These are phyloP conservation scores for Rotaria macrura DNA, from an alignment of 2,888 invertebrate species.

Conservation along the genomic window DNA sequence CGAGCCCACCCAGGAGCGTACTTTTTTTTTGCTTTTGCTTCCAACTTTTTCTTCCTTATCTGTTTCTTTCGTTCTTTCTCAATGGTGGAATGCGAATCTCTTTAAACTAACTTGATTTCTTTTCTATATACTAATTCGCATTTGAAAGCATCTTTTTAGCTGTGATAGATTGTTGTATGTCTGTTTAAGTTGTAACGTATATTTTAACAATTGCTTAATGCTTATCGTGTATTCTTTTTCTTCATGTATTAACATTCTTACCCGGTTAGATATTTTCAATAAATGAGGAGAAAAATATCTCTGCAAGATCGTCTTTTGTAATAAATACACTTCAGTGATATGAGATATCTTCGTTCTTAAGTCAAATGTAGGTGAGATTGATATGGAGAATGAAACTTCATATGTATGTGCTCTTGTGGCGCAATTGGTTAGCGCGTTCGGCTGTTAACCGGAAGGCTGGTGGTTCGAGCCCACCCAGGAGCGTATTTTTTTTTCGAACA, in stretches of 20 bases:
- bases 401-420: background rate
- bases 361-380: background rate
- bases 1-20: slow-evolving; percentile 20
- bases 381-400: background rate
- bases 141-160: background rate
- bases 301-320: no score
- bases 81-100: background rate
- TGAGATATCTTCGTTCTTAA: background rate
- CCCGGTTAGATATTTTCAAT: slow-evolving; percentile 5
- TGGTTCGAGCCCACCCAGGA: slow-evolving; percentile 23
- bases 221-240: background rate
- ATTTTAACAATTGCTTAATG: background rate
- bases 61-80: background rate
- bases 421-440: slow-evolving; percentile 20
- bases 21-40: background rate
- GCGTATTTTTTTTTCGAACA: background rate
- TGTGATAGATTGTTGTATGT: background rate
- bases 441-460: slow-evolving; percentile 22
- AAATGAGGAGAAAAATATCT: background rate
- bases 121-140: background rate
- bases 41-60: background rate
- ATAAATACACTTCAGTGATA: background rate
- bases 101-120: background rate
- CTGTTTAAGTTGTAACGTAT: background rate
- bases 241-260: background rate